These are phyloP conservation scores for Pseudocheirus occidentalis DNA, from an alignment of 2,797 vertebrate genomes.

Conservation along the genomic window DNA sequence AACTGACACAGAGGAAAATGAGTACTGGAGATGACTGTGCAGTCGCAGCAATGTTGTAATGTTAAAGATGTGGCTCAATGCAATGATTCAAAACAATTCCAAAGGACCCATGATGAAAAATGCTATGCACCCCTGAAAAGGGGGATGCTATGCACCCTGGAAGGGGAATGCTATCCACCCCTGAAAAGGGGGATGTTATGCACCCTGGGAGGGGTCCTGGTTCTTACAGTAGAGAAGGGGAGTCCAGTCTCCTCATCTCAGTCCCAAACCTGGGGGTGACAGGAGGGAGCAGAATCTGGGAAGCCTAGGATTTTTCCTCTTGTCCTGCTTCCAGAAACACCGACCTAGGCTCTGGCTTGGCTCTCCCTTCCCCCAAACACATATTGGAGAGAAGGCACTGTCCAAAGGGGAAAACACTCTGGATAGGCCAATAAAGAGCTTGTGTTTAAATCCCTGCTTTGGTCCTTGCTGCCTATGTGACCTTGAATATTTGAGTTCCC, in stretches of 20 bases:
- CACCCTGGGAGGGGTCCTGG: too few relatives aligned
- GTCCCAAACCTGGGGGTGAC: not conserved
- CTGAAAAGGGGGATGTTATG: too few relatives aligned
- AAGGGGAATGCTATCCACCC: too few relatives aligned
- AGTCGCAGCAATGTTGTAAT: too few relatives aligned
- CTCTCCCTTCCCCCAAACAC: not conserved
- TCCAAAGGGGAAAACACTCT: not conserved
- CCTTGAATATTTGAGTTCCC: not conserved
- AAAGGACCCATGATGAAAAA: not conserved
- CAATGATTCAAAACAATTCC: not conserved
- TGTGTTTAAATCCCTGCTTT: not conserved
- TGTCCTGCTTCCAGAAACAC: not conserved
- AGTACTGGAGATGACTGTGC: not conserved
- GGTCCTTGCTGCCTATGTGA: not conserved
- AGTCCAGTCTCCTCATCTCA: not conserved
- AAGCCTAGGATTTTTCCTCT: not conserved
- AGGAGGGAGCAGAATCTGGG: not conserved
- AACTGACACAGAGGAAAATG: not conserved
- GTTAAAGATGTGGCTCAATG: not conserved
- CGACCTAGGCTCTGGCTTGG: not conserved
- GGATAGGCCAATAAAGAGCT: not conserved
- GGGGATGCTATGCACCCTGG: too few relatives aligned
- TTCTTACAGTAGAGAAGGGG: not conserved
- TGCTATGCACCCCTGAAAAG: too few relatives aligned
- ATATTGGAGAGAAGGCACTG: not conserved